Base-by-base conservation (phyloP, 2,113 vertebrate genomes). In the Rhinogobius similis region DNA sequence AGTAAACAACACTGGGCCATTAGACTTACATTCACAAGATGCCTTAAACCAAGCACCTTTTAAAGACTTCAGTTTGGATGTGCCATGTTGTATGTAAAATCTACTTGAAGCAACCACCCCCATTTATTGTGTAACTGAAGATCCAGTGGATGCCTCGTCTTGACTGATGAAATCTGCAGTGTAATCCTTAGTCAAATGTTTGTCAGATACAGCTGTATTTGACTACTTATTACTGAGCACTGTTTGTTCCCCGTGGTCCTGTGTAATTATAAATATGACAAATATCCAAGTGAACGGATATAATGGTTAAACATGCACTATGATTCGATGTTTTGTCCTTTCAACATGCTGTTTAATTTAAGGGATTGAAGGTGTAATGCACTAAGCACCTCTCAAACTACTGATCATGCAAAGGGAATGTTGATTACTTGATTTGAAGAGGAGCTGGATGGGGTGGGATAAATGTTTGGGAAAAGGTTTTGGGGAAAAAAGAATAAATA, bases 381-480 rank as follows among this genome's bases (percentile, higher is more conserved):
- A 76, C 55, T 75, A 83, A 75, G 70, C 61, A 67, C 85, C 39
- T 82, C 55, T 79, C 23, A 87, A 88, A 93, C 90, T 92, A 90
- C 90, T 92, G 90, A 92, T 81, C 43, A 88, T 85, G 81, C 56
- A 86, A 83, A 91, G 79, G 79, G 68, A 65, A 80, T 72, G 39
- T 71, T 41, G 43, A 68, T 63, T 79, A 79, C 55, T 77, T 84
- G 65, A 81, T 74, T 69, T 77, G 39, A 76, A 81, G 79, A 72
- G 66, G 23, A 68, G 4, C 50, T 59, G 58, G 44, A 50, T 3
- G 14, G 32, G 23, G 16, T 70, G 65, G 48, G 44, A 74, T 67
- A 38, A 58, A 64, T 75, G 18, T 66, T 70, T 59, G 21, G 59
- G 50, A 3, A 23, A 67, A 29, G 70, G 23, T 4, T 70, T 53